Conservation (phyloP, 2,797 vertebrate genomes). For the Morelia viridis region DNA sequence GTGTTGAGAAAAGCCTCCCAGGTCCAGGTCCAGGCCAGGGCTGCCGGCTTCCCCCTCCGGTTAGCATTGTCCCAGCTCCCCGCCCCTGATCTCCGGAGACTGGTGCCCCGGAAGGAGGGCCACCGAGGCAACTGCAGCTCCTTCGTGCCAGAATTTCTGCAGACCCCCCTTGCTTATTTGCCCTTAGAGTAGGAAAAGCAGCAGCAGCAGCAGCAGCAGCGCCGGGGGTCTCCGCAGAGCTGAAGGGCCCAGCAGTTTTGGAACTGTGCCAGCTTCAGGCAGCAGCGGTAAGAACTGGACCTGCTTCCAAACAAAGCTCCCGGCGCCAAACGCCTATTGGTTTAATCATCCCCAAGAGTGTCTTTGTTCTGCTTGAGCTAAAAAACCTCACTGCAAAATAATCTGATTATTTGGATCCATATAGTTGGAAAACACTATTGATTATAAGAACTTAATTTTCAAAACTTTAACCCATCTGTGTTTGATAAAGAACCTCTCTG, state of each 20-base stretch:
- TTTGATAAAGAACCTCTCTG: slow-evolving; percentile 67
- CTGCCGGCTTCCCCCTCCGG: no score
- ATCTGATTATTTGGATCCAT: slow-evolving; percentile 85
- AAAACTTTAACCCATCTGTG: slow-evolving; percentile 82
- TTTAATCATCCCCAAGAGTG: slow-evolving; percentile 83
- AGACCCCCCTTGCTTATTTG: no score
- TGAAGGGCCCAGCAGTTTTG: no score
- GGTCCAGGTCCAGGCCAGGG: not conserved
- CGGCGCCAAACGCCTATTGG: slow-evolving; percentile 82
- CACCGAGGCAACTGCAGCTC: no score
- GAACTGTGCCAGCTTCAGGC: no score
- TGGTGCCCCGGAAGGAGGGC: no score
- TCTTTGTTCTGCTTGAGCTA: slow-evolving; percentile 84
- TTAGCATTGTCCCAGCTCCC: not conserved
- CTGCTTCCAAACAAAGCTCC: no score
- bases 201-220: no score
- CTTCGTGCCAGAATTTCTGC: no score
- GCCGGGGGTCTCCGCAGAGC: no score
- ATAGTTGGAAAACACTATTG: slow-evolving; percentile 85
- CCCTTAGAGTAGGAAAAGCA: no score
- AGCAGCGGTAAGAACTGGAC: no score
- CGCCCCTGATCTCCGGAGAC: not conserved
- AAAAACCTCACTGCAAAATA: slow-evolving; percentile 82
- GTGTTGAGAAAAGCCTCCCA: not conserved
- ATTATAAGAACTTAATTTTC: slow-evolving; percentile 84